phyloP scores from a whole-genome alignment of 2,888 invertebrate genomes.

The Brenthis ino region DNA sequence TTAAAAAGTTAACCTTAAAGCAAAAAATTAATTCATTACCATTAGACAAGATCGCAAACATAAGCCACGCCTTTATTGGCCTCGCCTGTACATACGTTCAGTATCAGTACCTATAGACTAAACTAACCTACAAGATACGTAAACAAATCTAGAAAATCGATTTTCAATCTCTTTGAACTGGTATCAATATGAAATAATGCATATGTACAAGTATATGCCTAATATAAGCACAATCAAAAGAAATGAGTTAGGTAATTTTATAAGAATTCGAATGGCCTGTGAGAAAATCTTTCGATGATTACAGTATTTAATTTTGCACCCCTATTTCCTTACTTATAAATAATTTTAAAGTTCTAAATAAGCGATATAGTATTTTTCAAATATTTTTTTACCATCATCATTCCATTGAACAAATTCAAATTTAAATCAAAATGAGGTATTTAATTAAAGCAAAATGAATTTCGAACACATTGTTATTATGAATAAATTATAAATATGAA shows the following conservation, averaged over 20 bases:
- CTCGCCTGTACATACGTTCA: conserved; percentile 1
- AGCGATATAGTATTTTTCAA: no score
- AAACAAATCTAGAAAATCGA: conserved; percentile 19
- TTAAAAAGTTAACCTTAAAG: not conserved
- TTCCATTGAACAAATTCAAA: conserved; percentile 10
- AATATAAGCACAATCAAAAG: not conserved
- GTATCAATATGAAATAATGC: conserved; percentile 15
- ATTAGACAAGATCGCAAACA: conserved; percentile 15
- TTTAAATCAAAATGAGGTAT: not conserved
- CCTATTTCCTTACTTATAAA: no score
- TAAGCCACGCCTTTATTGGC: conserved; percentile 11
- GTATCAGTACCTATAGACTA: conserved; percentile 1
- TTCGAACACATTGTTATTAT: conserved; percentile 2
- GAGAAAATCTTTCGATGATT: no score
- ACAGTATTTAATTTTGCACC: no score
- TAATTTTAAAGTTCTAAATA: no score
- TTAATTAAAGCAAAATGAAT: conserved; percentile 5
- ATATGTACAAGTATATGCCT: conserved; percentile 7
- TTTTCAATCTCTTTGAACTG: conserved; percentile 13
- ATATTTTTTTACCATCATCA: no score
- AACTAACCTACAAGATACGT: conserved; percentile 18
- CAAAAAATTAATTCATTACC: conserved; percentile 6
- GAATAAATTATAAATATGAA: conserved; percentile 13
- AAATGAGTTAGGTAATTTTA: not conserved
- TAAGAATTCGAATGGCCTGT: no score